phyloP scores from a whole-genome alignment of 2,797 vertebrate genomes.

The Anomalospiza imberbis region DNA sequence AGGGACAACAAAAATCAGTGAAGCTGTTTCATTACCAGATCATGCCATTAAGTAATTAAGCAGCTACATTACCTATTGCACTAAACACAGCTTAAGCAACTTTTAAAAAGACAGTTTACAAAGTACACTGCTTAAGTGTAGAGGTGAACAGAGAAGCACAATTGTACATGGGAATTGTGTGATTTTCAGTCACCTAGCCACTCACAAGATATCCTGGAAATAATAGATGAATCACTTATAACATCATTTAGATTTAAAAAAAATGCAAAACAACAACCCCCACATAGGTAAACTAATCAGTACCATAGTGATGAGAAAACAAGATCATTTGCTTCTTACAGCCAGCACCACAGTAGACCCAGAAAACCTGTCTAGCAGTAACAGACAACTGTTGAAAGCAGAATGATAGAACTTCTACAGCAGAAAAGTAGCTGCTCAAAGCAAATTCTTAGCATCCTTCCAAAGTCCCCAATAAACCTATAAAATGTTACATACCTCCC shows the following conservation, averaged over 20 bases:
- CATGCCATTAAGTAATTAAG: conserved; percentile 6
- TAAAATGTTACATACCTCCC: not conserved
- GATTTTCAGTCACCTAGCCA: not conserved
- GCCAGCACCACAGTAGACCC: not conserved
- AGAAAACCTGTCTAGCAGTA: not conserved
- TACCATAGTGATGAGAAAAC: not conserved
- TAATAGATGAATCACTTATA: not conserved
- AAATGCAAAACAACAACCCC: not conserved
- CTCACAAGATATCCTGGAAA: not conserved
- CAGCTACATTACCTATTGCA: not conserved
- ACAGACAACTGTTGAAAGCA: not conserved
- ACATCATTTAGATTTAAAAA: not conserved
- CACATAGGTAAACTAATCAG: not conserved
- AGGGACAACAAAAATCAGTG: not conserved
- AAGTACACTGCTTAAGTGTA: not conserved
- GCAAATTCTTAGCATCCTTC: not conserved
- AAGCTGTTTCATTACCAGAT: not conserved
- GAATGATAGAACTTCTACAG: not conserved
- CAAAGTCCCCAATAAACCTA: not conserved
- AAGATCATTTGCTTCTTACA: not conserved
- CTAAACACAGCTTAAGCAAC: not conserved
- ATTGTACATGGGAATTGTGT: not conserved
- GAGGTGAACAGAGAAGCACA: not conserved
- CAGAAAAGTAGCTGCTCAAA: not conserved
- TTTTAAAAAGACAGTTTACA: not conserved